phyloP scores from a whole-genome alignment of 2,113 vertebrate genomes.

The Odontophorus gujanensis region DNA sequence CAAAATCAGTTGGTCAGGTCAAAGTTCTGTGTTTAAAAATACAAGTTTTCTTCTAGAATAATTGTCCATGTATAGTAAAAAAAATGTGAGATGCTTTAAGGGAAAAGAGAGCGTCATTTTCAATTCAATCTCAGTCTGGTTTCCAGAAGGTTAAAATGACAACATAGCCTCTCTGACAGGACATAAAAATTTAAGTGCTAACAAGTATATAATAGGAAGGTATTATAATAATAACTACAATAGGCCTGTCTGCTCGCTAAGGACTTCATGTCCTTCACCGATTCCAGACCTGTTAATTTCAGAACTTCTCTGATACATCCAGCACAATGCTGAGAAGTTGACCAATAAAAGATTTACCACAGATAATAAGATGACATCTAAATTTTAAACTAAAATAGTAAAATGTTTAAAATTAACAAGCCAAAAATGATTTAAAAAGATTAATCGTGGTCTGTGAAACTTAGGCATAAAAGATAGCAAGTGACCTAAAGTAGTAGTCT shows the following conservation, averaged over 20 bases:
- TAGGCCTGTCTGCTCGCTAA: neutral
- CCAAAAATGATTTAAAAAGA: neutral
- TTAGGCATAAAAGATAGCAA: neutral
- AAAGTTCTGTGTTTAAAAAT: conserved; percentile 7
- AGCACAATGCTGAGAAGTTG: neutral
- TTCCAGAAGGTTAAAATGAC: conserved; percentile 53
- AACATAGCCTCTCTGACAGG: conserved; percentile 42
- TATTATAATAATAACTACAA: conserved; percentile 41
- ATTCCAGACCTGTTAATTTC: conserved; percentile 8
- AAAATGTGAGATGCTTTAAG: neutral
- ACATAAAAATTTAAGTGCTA: conserved; percentile 52
- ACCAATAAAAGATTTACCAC: neutral
- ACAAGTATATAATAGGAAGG: conserved; percentile 36
- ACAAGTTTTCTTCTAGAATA: neutral
- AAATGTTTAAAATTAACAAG: neutral
- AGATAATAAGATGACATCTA: neutral
- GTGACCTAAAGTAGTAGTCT: neutral
- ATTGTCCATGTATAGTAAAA: neutral
- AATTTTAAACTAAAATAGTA: neutral
- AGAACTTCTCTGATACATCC: neutral
- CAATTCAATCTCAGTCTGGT: neutral
- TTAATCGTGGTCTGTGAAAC: neutral
- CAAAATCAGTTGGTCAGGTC: neutral
- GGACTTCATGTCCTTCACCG: conserved; percentile 42
- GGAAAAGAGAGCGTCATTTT: neutral